phyloP scores from a whole-genome alignment of 2,888 invertebrate genomes.

The Acronicta aceris region DNA sequence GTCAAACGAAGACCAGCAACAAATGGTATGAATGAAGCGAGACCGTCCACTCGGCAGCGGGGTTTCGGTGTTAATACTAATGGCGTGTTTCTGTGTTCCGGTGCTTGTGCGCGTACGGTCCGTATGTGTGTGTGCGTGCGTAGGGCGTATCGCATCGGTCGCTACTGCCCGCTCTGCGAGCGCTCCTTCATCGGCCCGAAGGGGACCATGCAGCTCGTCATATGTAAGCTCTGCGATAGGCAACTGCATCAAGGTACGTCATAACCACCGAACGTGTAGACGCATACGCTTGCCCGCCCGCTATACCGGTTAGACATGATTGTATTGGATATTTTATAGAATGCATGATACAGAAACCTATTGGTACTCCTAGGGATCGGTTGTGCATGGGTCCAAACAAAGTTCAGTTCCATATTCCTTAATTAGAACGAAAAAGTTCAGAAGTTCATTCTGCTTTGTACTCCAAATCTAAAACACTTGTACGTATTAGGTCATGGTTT shows the following conservation, averaged over 20 bases:
- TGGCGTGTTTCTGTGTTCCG: slow-evolving; percentile 89
- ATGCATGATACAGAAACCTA: slow-evolving; percentile 26
- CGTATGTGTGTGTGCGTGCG: slow-evolving; percentile 83
- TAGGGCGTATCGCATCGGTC: slow-evolving; percentile 92
- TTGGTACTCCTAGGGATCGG: slow-evolving; percentile 7
- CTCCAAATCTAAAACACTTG: not conserved
- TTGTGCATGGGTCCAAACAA: slow-evolving; percentile 3
- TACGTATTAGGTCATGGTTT: not conserved
- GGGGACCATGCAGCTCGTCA: slow-evolving; percentile 91
- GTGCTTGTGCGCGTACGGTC: slow-evolving; percentile 84
- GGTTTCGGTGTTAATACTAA: slow-evolving; percentile 79
- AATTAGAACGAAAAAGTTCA: not conserved
- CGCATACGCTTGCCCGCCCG: slow-evolving; percentile 56
- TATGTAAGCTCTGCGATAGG: slow-evolving; percentile 89
- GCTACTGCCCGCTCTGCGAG: slow-evolving; percentile 92
- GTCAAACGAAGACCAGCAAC: slow-evolving; percentile 73
- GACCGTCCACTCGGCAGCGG: slow-evolving; percentile 55
- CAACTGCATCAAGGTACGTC: slow-evolving; percentile 89
- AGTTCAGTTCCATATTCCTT: slow-evolving; percentile 5
- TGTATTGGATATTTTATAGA: slow-evolving; percentile 4
- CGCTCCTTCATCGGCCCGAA: slow-evolving; percentile 92
- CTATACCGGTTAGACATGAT: slow-evolving; percentile 44
- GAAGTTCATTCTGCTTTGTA: too few species aligned
- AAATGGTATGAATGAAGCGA: slow-evolving; percentile 65
- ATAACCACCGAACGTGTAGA: slow-evolving; percentile 68